Percentiles rank a stretch among this genome's conserved stretches.
These are phyloP conservation scores for Latrodectus geometricus DNA, from an alignment of 1,140 invertebrate species.

Conservation along the genomic window DNA sequence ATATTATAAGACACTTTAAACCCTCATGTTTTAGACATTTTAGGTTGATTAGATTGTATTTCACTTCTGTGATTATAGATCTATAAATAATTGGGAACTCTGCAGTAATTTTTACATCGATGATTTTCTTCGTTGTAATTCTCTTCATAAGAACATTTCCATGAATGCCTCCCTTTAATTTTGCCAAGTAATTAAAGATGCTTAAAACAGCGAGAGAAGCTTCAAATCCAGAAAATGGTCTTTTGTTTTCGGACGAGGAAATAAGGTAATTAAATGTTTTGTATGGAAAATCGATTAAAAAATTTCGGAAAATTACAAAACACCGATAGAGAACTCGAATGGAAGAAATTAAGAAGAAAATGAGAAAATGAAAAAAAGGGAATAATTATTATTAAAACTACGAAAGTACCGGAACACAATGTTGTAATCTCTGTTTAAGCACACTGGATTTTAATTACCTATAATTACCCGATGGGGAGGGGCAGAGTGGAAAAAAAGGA, in stretches of 20 bases:
- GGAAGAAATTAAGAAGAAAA: not conserved
- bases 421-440: conserved; percentile 45
- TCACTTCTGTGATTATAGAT: no score
- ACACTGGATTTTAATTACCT: conserved; percentile 57
- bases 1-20: no score
- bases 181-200: not conserved
- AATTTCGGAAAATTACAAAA: conserved; percentile 31
- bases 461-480: conserved; percentile 43
- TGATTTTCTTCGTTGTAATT: no score
- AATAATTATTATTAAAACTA: conserved; percentile 57
- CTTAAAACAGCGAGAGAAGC: not conserved
- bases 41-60: no score
- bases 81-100: no score
- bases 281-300: conserved; percentile 56
- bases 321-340: conserved; percentile 1
- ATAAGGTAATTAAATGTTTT: conserved; percentile 49
- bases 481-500: not conserved
- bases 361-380: not conserved
- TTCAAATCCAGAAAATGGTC: not conserved
- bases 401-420: conserved; percentile 22
- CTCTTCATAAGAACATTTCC: not conserved
- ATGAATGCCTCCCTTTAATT: not conserved
- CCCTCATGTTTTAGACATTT: no score
- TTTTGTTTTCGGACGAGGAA: conserved; percentile 31
- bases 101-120: no score